Conservation (phyloP, 2,113 vertebrate species). For the Scytalopus superciliaris region DNA sequence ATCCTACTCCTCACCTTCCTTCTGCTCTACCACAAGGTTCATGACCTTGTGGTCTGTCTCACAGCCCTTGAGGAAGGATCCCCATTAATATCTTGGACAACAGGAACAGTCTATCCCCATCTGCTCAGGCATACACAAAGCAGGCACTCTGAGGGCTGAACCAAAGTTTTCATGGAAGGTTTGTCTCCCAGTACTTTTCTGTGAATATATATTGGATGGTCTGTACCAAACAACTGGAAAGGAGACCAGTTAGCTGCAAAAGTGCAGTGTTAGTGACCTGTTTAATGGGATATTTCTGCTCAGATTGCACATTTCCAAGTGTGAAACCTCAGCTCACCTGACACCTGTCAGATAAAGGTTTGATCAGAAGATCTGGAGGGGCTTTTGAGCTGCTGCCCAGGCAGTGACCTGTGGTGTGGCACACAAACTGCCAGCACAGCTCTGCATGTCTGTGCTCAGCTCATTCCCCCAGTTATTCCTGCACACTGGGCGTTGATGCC, state of each 20-base stretch:
- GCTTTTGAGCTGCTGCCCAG: background rate
- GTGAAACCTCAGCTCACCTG: background rate
- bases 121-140: background rate
- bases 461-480: background rate
- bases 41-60: background rate
- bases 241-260: background rate
- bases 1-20: background rate
- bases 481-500: accelerated
- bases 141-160: background rate
- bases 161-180: background rate
- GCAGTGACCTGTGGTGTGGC: background rate
- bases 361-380: background rate
- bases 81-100: background rate
- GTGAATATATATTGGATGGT: background rate
- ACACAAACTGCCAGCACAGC: background rate
- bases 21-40: background rate
- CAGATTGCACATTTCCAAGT: background rate
- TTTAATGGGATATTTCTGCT: background rate
- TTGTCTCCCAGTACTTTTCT: background rate
- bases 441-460: background rate
- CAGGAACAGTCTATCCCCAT: background rate
- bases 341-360: background rate
- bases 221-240: background rate
- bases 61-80: background rate
- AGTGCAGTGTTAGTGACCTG: background rate